These are phyloP conservation scores for Sialis fuliginosa DNA, from an alignment of 2,888 invertebrate species.

Conservation along the genomic window DNA sequence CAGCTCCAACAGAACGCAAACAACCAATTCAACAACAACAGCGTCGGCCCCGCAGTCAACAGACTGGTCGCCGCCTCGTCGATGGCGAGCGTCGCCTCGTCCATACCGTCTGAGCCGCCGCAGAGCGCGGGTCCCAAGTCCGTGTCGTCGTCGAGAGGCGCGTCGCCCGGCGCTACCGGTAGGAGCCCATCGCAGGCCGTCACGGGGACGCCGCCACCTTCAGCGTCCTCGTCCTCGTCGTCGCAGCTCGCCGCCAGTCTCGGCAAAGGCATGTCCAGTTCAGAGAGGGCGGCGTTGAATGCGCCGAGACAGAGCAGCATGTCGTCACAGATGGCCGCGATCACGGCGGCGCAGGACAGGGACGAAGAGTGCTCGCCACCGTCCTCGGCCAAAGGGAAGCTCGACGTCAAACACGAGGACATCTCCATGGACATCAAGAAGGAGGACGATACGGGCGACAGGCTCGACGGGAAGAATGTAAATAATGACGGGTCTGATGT, in stretches of 20 bases:
- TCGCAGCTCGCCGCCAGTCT: constrained; percentile 22
- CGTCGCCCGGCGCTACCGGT: constrained; percentile 30
- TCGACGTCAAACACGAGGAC: constrained; percentile 49
- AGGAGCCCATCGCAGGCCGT: constrained; percentile 10
- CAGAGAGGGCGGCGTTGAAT: constrained; percentile 31
- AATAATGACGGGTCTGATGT: constrained; percentile 39
- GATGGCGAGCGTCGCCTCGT: constrained; percentile 27
- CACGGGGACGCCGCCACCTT: constrained; percentile 20
- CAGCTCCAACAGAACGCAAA: constrained; percentile 19
- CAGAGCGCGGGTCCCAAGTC: constrained; percentile 42
- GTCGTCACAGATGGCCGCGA: constrained; percentile 56
- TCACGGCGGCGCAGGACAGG: constrained; percentile 47
- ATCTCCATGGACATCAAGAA: constrained; percentile 39
- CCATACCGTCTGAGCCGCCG: constrained; percentile 36
- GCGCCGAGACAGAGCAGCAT: constrained; percentile 28
- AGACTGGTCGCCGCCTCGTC: constrained; percentile 23
- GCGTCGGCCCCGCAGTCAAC: constrained; percentile 12
- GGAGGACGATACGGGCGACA: constrained; percentile 29
- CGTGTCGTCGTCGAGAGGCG: constrained; percentile 39
- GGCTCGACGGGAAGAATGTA: constrained; percentile 42
- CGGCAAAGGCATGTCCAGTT: constrained; percentile 34
- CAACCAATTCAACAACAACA: constrained; percentile 24
- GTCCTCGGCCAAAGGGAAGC: constrained; percentile 39
- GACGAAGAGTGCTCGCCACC: constrained; percentile 45
- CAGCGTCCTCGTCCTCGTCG: constrained; percentile 19